Base-by-base conservation (phyloP, 1,140 invertebrate genomes). In the Pachyrhynchus sulphureomaculatus region DNA sequence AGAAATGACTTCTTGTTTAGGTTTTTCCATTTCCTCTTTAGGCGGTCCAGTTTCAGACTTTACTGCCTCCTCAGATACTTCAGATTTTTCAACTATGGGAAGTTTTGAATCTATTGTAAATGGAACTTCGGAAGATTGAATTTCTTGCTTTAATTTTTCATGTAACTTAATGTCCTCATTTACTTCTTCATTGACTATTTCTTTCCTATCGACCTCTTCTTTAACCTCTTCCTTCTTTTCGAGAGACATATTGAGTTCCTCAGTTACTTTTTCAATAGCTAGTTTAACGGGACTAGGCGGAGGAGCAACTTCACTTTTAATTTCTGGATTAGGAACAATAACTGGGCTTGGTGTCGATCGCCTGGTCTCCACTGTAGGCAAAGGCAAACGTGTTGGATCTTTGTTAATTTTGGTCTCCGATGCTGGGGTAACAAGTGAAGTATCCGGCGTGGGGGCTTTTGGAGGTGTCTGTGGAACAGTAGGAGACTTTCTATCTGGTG, bases 261-360 rank as follows among this genome's bases (percentile, higher is more conserved):
- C 75, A 5, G 68, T 66, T 2, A 72, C 64, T 34, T 69, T 68
- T 61, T 70, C 66, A 54, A 72, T 68, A 1, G 72, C 64, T 13
- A 67, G 48, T 60, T 65, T 66, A 64, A 64, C 48, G 18, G 52
- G 63, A 49, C 37, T 17, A 18, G 10, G 17, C 34, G 20, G 18
- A 23, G 13, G 36, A 23, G 17, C 20, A 33, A 15, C 15, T 53
- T 62, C 61, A 17, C 33, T 29, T 61, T 68, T 64, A 26, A 54
- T 32, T 47, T 68, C 62, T 15, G 60, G 53, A 57, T 62, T 64
- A 39, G 78, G 67, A 0, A 81, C 79, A 61, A 81, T 82, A 2
- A 82, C 80, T 0, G 80, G 81, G 69, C 79, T 82, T 1, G 78
- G 78, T 3, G 78, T 79, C 0, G 79, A 79, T 12, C 75, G 69